Evolutionary conservation across 2,113 vertebrate species (phyloP).

Genomic region (Eudyptes chrysolophus): DNA sequence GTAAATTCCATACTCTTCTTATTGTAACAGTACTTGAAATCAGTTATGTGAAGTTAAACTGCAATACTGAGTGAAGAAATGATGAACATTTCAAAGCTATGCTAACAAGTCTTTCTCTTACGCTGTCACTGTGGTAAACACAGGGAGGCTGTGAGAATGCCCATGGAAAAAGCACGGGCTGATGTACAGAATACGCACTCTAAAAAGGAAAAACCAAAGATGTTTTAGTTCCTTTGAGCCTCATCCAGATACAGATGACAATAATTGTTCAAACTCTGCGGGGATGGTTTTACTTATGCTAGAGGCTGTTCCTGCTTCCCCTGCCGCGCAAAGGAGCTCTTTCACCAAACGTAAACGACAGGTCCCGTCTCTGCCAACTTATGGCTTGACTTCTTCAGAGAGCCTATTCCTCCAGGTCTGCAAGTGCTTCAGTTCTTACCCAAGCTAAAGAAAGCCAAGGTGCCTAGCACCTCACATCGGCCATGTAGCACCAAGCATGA

Average conservation of each 20-base stretch:
- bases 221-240: neutral
- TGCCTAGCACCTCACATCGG: neutral
- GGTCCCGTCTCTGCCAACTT: neutral
- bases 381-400: neutral
- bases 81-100: neutral
- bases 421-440: neutral
- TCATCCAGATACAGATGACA: neutral
- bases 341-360: neutral
- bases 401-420: neutral
- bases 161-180: neutral
- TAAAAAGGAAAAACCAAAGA: neutral
- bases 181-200: neutral
- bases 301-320: neutral
- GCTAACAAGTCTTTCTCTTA: neutral
- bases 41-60: neutral
- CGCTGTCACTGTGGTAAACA: neutral
- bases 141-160: neutral
- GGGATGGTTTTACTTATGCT: neutral
- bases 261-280: neutral
- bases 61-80: neutral
- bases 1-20: neutral
- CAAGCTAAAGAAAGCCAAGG: neutral
- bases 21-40: neutral
- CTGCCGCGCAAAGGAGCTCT: neutral
- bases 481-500: neutral